These are phyloP conservation scores for Sclerurus mexicanus DNA, from an alignment of 2,113 vertebrate genomes.

Conservation along the genomic window DNA sequence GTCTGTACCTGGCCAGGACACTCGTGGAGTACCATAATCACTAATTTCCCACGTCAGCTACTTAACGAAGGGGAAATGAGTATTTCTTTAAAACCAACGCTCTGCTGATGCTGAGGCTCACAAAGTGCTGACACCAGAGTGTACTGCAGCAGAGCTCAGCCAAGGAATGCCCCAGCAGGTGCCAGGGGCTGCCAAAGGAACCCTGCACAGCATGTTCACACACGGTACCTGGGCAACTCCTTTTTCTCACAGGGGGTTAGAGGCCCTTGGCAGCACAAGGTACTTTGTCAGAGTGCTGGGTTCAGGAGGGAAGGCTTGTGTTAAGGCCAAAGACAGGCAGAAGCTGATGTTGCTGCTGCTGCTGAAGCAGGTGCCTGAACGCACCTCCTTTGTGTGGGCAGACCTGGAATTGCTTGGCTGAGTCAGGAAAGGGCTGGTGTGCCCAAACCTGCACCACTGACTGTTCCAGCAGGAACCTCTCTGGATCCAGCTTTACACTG, in stretches of 20 bases:
- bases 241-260: not conserved
- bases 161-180: not conserved
- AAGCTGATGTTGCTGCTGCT: not conserved
- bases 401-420: not conserved
- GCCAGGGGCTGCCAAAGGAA: not conserved
- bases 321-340: constrained; percentile 18
- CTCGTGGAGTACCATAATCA: not conserved
- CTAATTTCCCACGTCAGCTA: not conserved
- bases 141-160: not conserved
- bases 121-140: not conserved
- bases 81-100: not conserved
- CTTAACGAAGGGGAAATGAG: not conserved
- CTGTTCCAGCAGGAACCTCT: not conserved
- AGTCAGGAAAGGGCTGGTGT: not conserved
- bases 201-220: not conserved
- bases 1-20: not conserved
- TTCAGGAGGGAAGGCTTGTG: not conserved
- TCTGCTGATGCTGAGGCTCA: not conserved
- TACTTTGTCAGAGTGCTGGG: not conserved
- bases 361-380: not conserved
- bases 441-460: not conserved
- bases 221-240: not conserved
- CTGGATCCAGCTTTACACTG: not conserved
- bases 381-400: not conserved
- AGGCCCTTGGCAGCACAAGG: not conserved